Evolutionary conservation across 2,888 invertebrate genomes (phyloP).

Genomic region (Lottia scabra): DNA sequence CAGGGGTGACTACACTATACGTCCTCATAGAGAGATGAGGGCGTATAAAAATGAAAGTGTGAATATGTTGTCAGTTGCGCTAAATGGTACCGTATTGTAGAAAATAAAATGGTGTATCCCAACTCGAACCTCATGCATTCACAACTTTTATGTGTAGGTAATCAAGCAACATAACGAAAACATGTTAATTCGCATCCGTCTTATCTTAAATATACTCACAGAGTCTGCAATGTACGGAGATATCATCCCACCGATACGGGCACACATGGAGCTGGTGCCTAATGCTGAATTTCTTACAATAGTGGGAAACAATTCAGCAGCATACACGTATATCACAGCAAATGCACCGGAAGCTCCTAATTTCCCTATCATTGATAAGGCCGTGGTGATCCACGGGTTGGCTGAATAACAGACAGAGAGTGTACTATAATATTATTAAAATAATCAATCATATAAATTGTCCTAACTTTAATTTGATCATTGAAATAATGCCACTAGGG

Average conservation of each 20-base stretch:
- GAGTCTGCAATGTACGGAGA: conserved; percentile 81
- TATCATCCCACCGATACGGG: conserved; percentile 84
- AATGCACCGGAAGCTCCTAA: conserved; percentile 15
- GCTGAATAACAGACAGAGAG: background rate
- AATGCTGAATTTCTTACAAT: conserved; percentile 78
- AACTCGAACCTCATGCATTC: too few relatives aligned
- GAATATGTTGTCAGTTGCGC: too few relatives aligned
- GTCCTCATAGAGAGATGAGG: too few relatives aligned
- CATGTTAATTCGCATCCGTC: too few relatives aligned
- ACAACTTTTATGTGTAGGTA: too few relatives aligned
- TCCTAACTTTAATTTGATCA: too few relatives aligned
- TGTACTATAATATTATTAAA: background rate
- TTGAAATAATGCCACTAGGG: too few relatives aligned
- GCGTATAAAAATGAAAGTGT: too few relatives aligned
- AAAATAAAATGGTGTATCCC: too few relatives aligned
- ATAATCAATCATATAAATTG: background rate
- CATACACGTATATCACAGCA: conserved; percentile 13
- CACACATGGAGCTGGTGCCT: conserved; percentile 85
- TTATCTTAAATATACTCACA: background rate
- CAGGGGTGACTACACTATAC: too few relatives aligned
- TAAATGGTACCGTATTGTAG: too few relatives aligned
- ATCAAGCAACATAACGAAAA: too few relatives aligned
- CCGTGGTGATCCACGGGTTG: background rate
- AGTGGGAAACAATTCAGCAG: conserved; percentile 24
- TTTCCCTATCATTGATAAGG: conserved; percentile 14